These are phyloP conservation scores for Zoroaster sp. DNA, from an alignment of 53 echinoderm and acorn worm species.

Conservation along the genomic window DNA sequence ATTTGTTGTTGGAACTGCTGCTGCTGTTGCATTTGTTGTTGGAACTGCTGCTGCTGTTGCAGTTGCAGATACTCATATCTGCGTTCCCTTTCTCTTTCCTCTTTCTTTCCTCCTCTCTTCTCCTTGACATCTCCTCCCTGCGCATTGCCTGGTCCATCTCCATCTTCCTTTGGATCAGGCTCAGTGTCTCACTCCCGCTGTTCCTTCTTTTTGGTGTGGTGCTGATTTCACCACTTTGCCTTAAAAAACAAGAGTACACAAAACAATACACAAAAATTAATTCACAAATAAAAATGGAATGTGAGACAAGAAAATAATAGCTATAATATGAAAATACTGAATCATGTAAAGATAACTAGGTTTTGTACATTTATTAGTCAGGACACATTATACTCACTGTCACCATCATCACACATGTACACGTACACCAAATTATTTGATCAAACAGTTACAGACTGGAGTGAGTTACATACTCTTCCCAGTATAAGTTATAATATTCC, in stretches of 20 bases:
- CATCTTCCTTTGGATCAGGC: conserved; percentile 17
- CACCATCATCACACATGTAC: too few species aligned
- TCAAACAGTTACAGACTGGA: not conserved
- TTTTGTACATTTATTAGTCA: not conserved
- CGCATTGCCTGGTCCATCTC: conserved; percentile 23
- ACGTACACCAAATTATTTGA: not conserved
- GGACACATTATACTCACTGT: not conserved
- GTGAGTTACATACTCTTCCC: not conserved
- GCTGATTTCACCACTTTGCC: conserved; percentile 34
- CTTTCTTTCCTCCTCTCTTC: conserved; percentile 17
- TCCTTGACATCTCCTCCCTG: conserved; percentile 27
- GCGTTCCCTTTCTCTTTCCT: not conserved
- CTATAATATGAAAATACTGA: not conserved
- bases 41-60: too few species aligned
- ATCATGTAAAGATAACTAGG: not conserved
- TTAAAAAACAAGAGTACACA: not conserved
- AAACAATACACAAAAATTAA: not conserved
- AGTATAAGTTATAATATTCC: not conserved
- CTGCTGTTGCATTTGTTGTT: too few species aligned
- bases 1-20: too few species aligned
- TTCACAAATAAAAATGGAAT: conserved; percentile 19
- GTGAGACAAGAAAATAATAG: not conserved
- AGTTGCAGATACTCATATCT: too few species aligned
- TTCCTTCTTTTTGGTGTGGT: conserved; percentile 25
- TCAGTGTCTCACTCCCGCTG: conserved; percentile 32